Base-by-base conservation (phyloP, 2,888 invertebrate species). In the Ophioninae sp. region DNA sequence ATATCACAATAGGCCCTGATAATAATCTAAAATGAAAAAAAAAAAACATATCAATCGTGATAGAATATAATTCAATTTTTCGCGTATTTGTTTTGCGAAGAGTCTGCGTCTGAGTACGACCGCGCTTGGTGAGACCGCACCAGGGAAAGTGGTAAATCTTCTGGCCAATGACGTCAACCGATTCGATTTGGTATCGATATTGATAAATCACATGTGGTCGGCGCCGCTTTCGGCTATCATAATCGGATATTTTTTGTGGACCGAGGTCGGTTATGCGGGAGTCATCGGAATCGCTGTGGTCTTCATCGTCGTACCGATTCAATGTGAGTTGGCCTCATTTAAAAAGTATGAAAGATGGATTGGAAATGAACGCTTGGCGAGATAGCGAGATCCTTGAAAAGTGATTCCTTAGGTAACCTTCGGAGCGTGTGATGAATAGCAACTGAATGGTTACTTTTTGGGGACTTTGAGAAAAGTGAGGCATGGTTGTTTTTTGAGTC, bases 141-240 rank as follows among this genome's bases (percentile, higher is more conserved):
- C 93, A 0, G 93, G 93, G 7, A 93, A 93, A 87, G 90, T 93
- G 7, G 93, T 93, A 9, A 93, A 93, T 89, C 89, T 93, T 51
- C 90, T 92, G 73, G 98, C 98, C 0, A 99, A 98, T 90, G 99
- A 99, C 93, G 98, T 99, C 23, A 97, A 97, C 92, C 95, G 98
- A 85, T 97, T 99, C 91, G 99, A 99, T 93, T 95, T 97, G 92
- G 97, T 97, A 13, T 96, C 97, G 86, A 95, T 98, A 83, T 97
- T 97, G 91, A 94, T 98, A 10, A 98, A 98, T 92, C 97, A 97
- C 93, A 96, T 99, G 93, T 98, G 98, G 98, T 95, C 98, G 17
- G 96, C 97, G 75, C 98, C 98, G 0, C 89, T 97, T 0, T 94
- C 95, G 44, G 89, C 95, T 0, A 87, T 95, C 0, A 95, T 96